Base-by-base conservation (phyloP, 2,888 invertebrate species). In the Drosophila vallismaia region DNA sequence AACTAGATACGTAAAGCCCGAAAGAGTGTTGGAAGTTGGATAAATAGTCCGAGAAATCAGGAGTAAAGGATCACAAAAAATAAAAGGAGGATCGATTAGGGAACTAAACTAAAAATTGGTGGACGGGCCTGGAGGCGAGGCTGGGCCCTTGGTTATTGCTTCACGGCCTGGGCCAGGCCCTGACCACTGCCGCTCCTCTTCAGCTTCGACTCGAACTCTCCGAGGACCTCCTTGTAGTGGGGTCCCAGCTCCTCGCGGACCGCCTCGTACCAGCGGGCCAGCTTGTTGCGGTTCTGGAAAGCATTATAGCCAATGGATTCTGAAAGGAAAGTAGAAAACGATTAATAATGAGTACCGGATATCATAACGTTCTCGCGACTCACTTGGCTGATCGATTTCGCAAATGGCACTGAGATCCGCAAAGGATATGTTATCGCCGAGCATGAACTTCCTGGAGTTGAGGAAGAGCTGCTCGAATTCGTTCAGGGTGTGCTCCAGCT, bases 301-400 rank as follows among this genome's bases (percentile, higher is more conserved):
- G 95, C 93, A 83, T 95, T 93, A 84, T 92, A 95, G 4, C 94
- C 95, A 42, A 93, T 93, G 91, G 94, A 92, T 89, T 94, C 95
- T 96, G 76, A 1, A 40, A 57, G n/a, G n/a, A n/a, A n/a, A 28
- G 28, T 26, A 56, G 3, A 7, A 12, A 33, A 33, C 52, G 40
- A 44, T 63, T 38, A 45, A 9, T 10, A 60, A 36, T 5, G 5
- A 19, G 12, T 36, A 36, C 2, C 1, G 4, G 2, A 0, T 12
- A 36, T 36, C n/a, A 1, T 36, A 2, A 6, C 4, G 1, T 10
- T 36, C 10, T 52, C 24, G 3, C 36, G 0, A 6, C n/a, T 93
- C 91, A 96, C 96, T 93, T 59, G 95, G 94, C 91, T 96, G 96
- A 90, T 96, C 96, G 62, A 96, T 89, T 92, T 96, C 96, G 79